Conservation (phyloP, 2,888 invertebrate species). For the Leuctra nigra region DNA sequence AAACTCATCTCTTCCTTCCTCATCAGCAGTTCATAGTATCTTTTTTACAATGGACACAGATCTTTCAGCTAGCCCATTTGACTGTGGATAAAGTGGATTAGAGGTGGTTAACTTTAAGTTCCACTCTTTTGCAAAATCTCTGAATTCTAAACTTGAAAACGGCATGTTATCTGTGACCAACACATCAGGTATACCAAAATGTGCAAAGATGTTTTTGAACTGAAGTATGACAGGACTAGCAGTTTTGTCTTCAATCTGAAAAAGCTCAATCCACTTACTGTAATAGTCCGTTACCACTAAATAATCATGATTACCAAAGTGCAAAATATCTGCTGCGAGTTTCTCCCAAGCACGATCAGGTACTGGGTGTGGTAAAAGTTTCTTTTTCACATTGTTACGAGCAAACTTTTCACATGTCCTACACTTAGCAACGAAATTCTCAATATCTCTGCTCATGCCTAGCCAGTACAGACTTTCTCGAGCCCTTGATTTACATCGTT, state of each 20-base stretch:
- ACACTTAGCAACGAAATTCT: conserved; percentile 24
- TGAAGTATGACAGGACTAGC: not conserved
- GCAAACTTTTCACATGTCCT: conserved; percentile 6
- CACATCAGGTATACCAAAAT: conserved; percentile 1
- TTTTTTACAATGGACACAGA: conserved; percentile 8
- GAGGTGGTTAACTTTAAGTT: not conserved
- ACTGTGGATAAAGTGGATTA: conserved; percentile 10
- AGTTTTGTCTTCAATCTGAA: not conserved
- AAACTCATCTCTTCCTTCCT: not conserved
- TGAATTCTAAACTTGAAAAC: not conserved
- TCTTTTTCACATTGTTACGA: conserved; percentile 26
- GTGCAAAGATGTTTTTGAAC: not conserved
- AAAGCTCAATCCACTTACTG: conserved; percentile 4
- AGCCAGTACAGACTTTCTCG: conserved; percentile 8
- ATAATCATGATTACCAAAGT: not conserved
- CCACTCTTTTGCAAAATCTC: conserved; percentile 1
- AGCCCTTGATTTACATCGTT: not conserved
- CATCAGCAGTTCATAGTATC: conserved; percentile 2
- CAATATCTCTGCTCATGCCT: conserved; percentile 31
- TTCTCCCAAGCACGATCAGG: conserved; percentile 16
- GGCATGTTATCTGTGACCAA: conserved; percentile 10
- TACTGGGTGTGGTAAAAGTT: conserved; percentile 26
- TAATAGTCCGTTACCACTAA: not conserved
- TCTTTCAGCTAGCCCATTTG: conserved; percentile 12
- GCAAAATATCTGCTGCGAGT: conserved; percentile 4